phyloP scores from a whole-genome alignment of 2,797 vertebrate genomes.

The Acrocephalus scirpaceus region DNA sequence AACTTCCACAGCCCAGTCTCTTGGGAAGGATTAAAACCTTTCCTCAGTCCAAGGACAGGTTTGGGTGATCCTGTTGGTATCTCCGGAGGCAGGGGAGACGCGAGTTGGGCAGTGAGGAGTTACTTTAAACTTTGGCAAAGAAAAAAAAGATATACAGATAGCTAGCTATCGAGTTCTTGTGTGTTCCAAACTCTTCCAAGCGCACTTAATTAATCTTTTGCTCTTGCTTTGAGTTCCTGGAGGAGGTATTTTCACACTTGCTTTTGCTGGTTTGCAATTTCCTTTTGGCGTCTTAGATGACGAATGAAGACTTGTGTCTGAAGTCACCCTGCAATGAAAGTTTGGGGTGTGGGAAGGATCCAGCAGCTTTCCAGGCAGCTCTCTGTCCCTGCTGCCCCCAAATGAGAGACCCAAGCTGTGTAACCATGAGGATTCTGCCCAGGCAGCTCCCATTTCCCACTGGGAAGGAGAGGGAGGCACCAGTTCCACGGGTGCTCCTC shows the following conservation, averaged over 20 bases:
- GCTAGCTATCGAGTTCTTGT: slow-evolving; percentile 61
- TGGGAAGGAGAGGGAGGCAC: background rate
- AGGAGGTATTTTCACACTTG: slow-evolving; percentile 66
- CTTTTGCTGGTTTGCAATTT: slow-evolving; percentile 29
- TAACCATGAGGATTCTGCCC: too few relatives aligned
- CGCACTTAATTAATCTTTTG: slow-evolving; percentile 36
- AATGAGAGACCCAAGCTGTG: background rate
- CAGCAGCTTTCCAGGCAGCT: background rate
- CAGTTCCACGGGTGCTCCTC: background rate
- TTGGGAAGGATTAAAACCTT: background rate
- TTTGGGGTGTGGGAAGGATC: background rate
- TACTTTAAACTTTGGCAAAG: slow-evolving; percentile 80
- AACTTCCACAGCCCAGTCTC: slow-evolving; percentile 31
- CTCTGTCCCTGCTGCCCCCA: background rate
- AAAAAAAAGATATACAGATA: slow-evolving; percentile 47
- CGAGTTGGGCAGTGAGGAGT: slow-evolving; percentile 66
- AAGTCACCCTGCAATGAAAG: slow-evolving; percentile 89
- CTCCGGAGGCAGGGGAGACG: background rate
- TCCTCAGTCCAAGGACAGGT: background rate
- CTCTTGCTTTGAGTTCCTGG: slow-evolving; percentile 57
- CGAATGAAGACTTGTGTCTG: slow-evolving; percentile 97
- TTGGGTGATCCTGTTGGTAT: background rate
- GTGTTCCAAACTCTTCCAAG: slow-evolving; percentile 61
- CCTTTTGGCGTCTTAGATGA: slow-evolving; percentile 84
- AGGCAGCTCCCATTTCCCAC: background rate